Percentiles rank a stretch among this genome's conserved stretches.
Evolutionary conservation across 2,113 vertebrate species (phyloP).

Genomic region (Syngnathus typhle): DNA sequence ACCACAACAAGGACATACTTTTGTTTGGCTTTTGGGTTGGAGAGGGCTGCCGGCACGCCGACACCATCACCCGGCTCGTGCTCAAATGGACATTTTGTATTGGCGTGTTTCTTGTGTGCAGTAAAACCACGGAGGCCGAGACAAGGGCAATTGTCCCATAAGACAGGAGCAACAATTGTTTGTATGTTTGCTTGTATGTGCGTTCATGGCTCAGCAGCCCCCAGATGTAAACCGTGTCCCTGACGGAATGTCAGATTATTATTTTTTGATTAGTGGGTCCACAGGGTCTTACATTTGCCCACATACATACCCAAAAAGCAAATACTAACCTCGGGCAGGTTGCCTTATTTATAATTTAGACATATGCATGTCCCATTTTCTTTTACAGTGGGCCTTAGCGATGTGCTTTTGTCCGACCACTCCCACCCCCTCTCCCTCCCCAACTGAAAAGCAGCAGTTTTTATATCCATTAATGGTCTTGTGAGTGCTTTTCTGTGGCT

Average conservation of each 20-base stretch:
- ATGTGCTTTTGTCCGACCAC: constrained; percentile 23
- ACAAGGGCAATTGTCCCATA: constrained; percentile 63
- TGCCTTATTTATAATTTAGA: constrained; percentile 42
- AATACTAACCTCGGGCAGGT: constrained; percentile 27
- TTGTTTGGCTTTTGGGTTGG: constrained; percentile 69
- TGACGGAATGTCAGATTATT: constrained; percentile 35
- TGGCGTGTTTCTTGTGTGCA: constrained; percentile 60
- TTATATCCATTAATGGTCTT: constrained; percentile 14
- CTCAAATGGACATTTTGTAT: constrained; percentile 70
- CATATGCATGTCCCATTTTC: constrained; percentile 25
- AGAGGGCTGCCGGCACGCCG: constrained; percentile 52
- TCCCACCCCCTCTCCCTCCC: constrained; percentile 14
- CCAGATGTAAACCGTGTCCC: constrained; percentile 47
- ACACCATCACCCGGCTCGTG: constrained; percentile 51
- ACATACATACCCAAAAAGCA: constrained; percentile 31
- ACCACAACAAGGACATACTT: constrained; percentile 63
- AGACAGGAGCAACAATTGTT: constrained; percentile 67
- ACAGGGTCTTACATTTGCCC: constrained; percentile 20
- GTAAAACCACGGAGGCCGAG: constrained; percentile 51
- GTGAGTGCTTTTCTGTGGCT: constrained; percentile 16
- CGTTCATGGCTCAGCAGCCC: constrained; percentile 45
- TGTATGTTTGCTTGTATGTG: constrained; percentile 55
- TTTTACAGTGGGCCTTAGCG: constrained; percentile 5
- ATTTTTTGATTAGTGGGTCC: constrained; percentile 34
- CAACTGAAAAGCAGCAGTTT: constrained; percentile 1